Conservation (phyloP, 2,797 vertebrate genomes). For the Sebastes hubbsi region DNA sequence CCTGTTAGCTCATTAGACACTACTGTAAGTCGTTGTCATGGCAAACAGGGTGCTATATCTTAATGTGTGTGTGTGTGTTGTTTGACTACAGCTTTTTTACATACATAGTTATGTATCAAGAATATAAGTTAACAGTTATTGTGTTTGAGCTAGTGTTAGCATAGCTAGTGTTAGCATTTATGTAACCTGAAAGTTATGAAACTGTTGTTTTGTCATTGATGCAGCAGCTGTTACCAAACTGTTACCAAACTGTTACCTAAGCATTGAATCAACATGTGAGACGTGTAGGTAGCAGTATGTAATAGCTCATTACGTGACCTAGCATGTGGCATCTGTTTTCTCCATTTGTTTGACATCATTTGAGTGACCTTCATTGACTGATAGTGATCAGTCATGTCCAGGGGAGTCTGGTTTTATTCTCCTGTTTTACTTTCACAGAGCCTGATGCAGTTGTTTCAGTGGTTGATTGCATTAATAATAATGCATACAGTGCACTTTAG, state of each 20-base stretch:
- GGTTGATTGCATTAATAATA: not conserved
- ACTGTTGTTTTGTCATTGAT: not conserved
- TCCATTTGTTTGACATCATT: not conserved
- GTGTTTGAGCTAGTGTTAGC: not conserved
- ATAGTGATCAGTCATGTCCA: not conserved
- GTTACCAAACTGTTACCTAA: not conserved
- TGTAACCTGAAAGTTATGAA: conserved; percentile 50
- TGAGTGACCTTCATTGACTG: conserved; percentile 34
- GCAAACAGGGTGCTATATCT: rapidly evolving
- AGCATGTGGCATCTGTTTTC: not conserved
- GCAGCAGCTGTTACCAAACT: not conserved
- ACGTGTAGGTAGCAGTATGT: not conserved
- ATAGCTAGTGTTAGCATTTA: conserved; percentile 37
- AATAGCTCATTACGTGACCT: not conserved
- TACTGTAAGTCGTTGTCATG: too few relatives aligned
- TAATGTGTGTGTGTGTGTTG: not conserved
- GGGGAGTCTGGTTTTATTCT: conserved; percentile 35
- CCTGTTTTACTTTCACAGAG: conserved; percentile 15
- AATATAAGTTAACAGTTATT: too few relatives aligned
- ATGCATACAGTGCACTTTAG: too few relatives aligned
- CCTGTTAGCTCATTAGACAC: not conserved
- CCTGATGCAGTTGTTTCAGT: not conserved
- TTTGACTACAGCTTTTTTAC: too few relatives aligned
- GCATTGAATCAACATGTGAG: too few relatives aligned
- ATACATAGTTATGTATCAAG: not conserved